Evolutionary conservation across 37 sponge, comb jelly and placozoan species (phyloP).

Genomic region (Halichondria panicea): DNA sequence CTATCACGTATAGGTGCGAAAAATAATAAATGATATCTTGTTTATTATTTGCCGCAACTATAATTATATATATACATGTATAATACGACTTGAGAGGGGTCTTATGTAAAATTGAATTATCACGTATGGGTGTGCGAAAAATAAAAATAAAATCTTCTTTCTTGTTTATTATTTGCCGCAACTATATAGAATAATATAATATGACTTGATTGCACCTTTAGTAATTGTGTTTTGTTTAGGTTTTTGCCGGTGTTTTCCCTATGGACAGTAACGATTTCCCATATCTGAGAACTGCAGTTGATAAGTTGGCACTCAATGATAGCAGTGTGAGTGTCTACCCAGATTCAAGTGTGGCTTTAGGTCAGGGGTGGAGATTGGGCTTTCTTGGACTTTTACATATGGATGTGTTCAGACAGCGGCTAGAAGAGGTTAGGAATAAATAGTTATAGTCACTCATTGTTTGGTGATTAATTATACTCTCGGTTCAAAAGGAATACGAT

Average conservation of each 20-base stretch:
- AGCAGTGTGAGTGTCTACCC: conserved; percentile 69
- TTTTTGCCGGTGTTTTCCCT: conserved; percentile 93
- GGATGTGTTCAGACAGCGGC: conserved; percentile 94
- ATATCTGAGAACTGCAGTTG: conserved; percentile 61
- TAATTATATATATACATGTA: too few relatives aligned
- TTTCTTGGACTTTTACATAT: conserved; percentile 94
- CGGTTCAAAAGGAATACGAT: conserved; percentile 75
- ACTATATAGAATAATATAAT: too few relatives aligned
- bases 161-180: too few relatives aligned
- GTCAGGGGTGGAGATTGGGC: conserved; percentile 93
- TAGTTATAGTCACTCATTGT: background rate
- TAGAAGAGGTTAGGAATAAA: conserved; percentile 74
- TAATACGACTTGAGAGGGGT: too few relatives aligned
- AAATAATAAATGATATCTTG: too few relatives aligned
- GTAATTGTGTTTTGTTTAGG: conserved; percentile 15
- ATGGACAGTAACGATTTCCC: conserved; percentile 64
- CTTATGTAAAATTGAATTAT: too few relatives aligned
- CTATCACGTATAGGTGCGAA: too few relatives aligned
- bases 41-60: too few relatives aligned
- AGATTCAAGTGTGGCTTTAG: conserved; percentile 77
- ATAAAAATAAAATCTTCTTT: too few relatives aligned
- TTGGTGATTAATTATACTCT: background rate
- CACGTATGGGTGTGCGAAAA: too few relatives aligned
- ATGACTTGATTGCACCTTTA: too few relatives aligned
- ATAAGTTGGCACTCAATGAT: conserved; percentile 88